Conservation (phyloP, 2,113 vertebrate genomes). For the Cryptoleucopteryx plumbea region DNA sequence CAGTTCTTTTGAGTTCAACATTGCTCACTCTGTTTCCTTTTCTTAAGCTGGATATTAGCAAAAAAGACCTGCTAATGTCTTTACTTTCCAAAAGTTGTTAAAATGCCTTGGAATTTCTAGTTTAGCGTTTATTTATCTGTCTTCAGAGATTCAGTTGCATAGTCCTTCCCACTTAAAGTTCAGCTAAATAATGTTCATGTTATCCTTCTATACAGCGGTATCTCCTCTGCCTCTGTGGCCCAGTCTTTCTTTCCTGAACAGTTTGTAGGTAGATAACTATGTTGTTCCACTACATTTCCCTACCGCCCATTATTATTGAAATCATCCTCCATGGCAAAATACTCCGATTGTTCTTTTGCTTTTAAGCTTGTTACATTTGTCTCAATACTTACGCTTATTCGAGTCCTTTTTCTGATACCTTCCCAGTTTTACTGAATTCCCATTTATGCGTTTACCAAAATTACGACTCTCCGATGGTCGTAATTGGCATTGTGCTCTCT, state of each 20-base stretch:
- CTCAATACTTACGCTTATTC: not conserved
- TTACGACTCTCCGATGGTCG: not conserved
- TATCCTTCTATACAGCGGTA: not conserved
- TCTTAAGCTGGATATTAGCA: not conserved
- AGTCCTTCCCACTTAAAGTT: not conserved
- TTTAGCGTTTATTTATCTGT: constrained; percentile 24
- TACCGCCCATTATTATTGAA: not conserved
- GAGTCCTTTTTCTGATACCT: not conserved
- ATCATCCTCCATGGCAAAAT: not conserved
- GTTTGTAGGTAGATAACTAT: not conserved
- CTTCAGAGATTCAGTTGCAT: not conserved
- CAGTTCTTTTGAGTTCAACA: not conserved
- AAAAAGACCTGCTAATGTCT: not conserved
- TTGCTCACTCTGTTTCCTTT: not conserved
- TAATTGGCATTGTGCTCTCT: constrained; percentile 17
- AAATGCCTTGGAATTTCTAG: not conserved
- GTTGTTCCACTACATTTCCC: not conserved
- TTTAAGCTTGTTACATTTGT: not conserved
- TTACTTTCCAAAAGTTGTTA: constrained; percentile 5
- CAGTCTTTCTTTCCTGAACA: not conserved
- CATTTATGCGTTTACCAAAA: constrained; percentile 11
- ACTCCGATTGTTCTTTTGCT: not conserved
- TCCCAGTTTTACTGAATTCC: constrained; percentile 17
- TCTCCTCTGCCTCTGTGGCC: not conserved
- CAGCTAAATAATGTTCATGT: not conserved